Evolutionary conservation across 1,140 invertebrate species (phyloP), one percentile per base, ranked within the genome.

Genomic region (Eumeta japonica): DNA sequence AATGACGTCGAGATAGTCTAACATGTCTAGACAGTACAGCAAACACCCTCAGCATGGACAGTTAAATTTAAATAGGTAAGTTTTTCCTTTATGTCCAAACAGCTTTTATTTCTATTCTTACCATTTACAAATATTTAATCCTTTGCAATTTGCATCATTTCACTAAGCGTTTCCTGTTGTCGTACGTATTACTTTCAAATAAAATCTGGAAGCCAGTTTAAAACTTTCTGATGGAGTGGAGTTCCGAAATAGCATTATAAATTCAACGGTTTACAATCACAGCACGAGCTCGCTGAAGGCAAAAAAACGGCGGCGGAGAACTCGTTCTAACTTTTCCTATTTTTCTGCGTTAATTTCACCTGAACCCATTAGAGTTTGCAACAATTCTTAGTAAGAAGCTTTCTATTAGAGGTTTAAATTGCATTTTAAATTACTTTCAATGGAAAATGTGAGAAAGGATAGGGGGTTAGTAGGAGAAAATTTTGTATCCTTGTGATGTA

Each of bases 281-380:
- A 66, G 56, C 61, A 62, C 59, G 57, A 64, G 62, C 62, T 58
- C 54, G 52, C 49, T 55, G 59, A 58, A 54, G 57, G 50, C 14
- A 16, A 67, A 66, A 70, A 68, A 71, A 59, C 58, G 62, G 60
- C 60, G 51, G 58, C 53, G 55, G 55, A 51, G 63, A 74, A 71
- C 68, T 74, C 68, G 58, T 74, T 71, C 60, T 65, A 74, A 74
- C 68, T 74, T 74, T 71, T 74, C 68, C 68, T 74, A 74, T 74
- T 74, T 74, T 74, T 74, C 68, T 74, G 66, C 66, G 66, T 74
- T 74, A 74, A 71, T 74, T 74, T 74, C 58, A 68, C 66, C 66
- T 74, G 66, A 70, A 71, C 64, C 68, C 66, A 73, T 74, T 74
- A 73, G 61, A 71, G 55, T 68, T 71, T 62, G 61, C 61, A 71